Evolutionary conservation across 1,140 invertebrate genomes (phyloP).

Genomic region (Drosophila simulans): DNA sequence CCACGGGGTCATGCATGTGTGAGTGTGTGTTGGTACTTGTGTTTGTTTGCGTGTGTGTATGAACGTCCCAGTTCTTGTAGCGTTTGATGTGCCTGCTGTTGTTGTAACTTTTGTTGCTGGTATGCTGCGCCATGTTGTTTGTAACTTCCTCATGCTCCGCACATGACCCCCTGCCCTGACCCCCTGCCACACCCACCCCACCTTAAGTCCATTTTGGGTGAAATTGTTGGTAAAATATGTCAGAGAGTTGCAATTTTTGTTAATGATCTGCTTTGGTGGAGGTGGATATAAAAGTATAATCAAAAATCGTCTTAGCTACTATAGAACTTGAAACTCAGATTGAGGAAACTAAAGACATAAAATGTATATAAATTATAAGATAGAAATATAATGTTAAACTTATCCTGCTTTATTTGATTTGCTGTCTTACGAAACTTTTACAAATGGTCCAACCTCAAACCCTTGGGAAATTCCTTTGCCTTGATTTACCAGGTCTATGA

Average conservation of each 20-base stretch:
- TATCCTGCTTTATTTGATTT: neutral
- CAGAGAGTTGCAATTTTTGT: constrained; percentile 1
- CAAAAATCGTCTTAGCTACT: no score
- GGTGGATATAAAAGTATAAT: neutral
- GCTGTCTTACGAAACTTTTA: neutral
- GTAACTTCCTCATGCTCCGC: constrained; percentile 37
- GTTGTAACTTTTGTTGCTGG: constrained; percentile 28
- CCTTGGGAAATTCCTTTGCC: neutral
- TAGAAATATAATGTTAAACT: no score
- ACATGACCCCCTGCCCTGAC: constrained; percentile 17
- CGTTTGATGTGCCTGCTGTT: constrained; percentile 54
- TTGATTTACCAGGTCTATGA: neutral
- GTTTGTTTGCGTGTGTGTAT: constrained; percentile 1
- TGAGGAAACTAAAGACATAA: no score
- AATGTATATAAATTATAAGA: no score
- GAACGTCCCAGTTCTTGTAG: constrained; percentile 49
- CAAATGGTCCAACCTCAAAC: neutral
- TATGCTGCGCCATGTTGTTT: constrained; percentile 49
- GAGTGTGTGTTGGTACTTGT: neutral
- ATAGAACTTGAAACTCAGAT: no score
- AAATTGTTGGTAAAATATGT: constrained; percentile 20
- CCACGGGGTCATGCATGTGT: constrained; percentile 2
- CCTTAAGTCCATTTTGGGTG: neutral
- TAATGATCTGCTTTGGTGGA: constrained; percentile 18
- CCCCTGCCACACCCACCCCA: neutral